Evolutionary conservation across 2,113 vertebrate genomes (phyloP).

Genomic region (Ia io): DNA sequence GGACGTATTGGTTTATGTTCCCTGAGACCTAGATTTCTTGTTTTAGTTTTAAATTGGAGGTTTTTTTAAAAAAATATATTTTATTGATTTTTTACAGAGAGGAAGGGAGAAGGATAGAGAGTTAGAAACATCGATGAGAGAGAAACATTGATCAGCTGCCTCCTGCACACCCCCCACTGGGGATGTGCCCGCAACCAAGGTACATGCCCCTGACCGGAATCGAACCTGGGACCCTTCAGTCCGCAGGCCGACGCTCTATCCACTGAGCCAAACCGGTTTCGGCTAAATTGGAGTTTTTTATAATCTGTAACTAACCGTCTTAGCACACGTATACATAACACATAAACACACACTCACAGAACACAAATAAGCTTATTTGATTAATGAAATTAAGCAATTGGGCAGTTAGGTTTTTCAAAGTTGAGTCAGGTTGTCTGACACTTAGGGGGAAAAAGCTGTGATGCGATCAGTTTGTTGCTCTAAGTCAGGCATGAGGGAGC

Average conservation of each 20-base stretch:
- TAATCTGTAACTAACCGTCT: background rate
- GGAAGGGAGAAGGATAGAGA: too few relatives aligned
- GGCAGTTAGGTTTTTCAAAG: conserved; percentile 18
- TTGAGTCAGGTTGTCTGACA: background rate
- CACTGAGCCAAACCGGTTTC: too few relatives aligned
- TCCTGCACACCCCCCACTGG: too few relatives aligned
- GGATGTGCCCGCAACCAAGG: too few relatives aligned
- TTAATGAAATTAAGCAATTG: conserved; percentile 20
- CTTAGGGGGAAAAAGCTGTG: background rate
- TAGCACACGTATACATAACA: background rate
- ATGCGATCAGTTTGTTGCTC: background rate
- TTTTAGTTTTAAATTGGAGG: conserved; percentile 22
- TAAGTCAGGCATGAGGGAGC: background rate
- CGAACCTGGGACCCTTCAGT: too few relatives aligned
- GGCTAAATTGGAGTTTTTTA: too few relatives aligned
- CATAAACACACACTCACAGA: background rate
- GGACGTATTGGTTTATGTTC: background rate
- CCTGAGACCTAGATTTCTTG: conserved; percentile 24
- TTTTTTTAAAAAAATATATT: too few relatives aligned
- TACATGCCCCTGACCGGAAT: too few relatives aligned
- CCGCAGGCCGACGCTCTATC: too few relatives aligned
- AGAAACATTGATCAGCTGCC: too few relatives aligned
- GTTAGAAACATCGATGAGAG: too few relatives aligned
- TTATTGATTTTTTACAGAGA: too few relatives aligned
- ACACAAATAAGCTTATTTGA: background rate